Evolutionary conservation across 2,113 vertebrate species (phyloP), one percentile per base, ranked within the genome.

Genomic region (Aldabrachelys gigantea): DNA sequence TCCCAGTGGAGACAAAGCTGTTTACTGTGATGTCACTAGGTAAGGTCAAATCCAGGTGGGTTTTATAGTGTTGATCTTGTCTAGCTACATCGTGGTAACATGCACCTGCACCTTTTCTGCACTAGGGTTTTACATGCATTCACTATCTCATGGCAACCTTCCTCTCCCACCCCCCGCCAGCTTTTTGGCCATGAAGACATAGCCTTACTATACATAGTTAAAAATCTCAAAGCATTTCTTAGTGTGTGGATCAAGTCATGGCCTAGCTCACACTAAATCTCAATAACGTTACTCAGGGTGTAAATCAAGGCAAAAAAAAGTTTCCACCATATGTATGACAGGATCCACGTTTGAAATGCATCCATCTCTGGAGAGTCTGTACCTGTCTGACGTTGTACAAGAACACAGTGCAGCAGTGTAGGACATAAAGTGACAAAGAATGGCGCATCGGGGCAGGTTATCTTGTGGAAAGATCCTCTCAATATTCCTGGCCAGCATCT

Each of bases 61-160:
- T 35, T 72, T 29, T 72, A 82, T 90, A 93, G 62, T n/a, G 83
- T 65, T 95, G 85, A 91, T 59, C 8, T 0, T 83, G 75, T 82
- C 79, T 81, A 81, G 80, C 54, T 90, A 94, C 81, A 86, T 44
- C 80, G 75, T 53, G 91, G 72, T 96, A 92, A 91, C 16, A 96
- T 95, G 86, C 4, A 14, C 50, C 89, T 94, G 85, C 80, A 84
- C 95, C 94, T 95, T 50, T 85, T 79, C 85, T 54, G 57, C 78
- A 80, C 89, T 62, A 41, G 19, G 65, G n/a, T 69, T 17, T 69
- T 69, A 38, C 65, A n/a, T 21, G 9, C 17, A 5, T 91, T 89
- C 62, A 82, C 62, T 88, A 16, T 12, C 25, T 85, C 56, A 24
- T 10, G 78, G 87, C 84, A 82, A 69, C 81, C 91, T 27, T 80